These are phyloP conservation scores for Agriopis marginaria DNA, from an alignment of 2,888 invertebrate genomes.

Conservation along the genomic window DNA sequence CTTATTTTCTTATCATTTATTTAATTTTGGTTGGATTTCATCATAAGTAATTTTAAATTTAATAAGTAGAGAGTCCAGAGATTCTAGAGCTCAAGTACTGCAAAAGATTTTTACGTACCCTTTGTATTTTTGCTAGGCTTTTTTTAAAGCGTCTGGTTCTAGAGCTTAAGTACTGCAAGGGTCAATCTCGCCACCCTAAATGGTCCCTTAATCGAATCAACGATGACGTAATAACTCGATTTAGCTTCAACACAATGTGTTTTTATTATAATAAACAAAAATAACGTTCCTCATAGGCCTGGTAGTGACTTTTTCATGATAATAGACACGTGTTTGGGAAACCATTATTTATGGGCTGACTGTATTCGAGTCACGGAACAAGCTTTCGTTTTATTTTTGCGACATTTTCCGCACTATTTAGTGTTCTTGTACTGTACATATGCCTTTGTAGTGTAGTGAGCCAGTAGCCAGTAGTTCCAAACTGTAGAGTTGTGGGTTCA, in stretches of 20 bases:
- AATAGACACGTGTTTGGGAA: constrained; percentile 48
- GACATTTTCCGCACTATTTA: constrained; percentile 15
- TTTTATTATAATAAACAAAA: constrained; percentile 73
- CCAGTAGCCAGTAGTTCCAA: no score
- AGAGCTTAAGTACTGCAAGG: constrained; percentile 14
- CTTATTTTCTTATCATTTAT: no score
- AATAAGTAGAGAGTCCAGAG: no score
- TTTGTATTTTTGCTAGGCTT: background rate
- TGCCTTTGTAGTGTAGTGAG: background rate
- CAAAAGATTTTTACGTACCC: background rate
- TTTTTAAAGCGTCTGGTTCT: background rate
- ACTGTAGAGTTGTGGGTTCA: no score
- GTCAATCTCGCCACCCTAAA: constrained; percentile 15
- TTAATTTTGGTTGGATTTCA: no score
- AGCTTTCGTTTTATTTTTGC: constrained; percentile 21
- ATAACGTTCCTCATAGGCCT: constrained; percentile 51
- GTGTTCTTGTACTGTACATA: background rate
- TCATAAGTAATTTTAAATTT: no score
- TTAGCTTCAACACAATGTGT: constrained; percentile 69
- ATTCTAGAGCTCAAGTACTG: background rate
- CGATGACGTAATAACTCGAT: constrained; percentile 78
- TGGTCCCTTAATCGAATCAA: constrained; percentile 74
- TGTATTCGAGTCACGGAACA: constrained; percentile 33
- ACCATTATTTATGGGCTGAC: constrained; percentile 28
- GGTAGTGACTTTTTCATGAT: constrained; percentile 44